Conservation (phyloP, 2,888 invertebrate species). For the Drosophila paranaensis region DNA sequence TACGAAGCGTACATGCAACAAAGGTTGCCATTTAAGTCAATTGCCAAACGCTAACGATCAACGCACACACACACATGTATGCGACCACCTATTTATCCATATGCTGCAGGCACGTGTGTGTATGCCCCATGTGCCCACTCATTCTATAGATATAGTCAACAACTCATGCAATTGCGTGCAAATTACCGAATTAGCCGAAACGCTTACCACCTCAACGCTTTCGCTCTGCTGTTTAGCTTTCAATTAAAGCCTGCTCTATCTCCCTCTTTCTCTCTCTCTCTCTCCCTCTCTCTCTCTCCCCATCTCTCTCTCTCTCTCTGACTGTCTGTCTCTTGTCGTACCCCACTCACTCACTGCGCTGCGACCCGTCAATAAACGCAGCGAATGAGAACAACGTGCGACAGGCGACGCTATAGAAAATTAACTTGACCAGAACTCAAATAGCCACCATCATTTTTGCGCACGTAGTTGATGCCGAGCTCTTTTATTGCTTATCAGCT, state of each 20-base stretch:
- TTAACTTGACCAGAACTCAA: constrained; percentile 68
- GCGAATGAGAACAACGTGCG: constrained; percentile 74
- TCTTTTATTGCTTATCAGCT: constrained; percentile 44
- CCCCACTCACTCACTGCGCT: not conserved
- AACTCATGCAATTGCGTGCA: constrained; percentile 81
- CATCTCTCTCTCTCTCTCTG: not conserved
- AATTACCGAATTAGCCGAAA: constrained; percentile 73
- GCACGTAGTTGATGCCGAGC: constrained; percentile 62
- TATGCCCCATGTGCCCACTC: constrained; percentile 56
- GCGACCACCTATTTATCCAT: constrained; percentile 25
- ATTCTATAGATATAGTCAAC: constrained; percentile 75
- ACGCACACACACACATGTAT: constrained; percentile 18
- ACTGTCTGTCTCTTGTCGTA: not conserved
- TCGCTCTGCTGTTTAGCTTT: constrained; percentile 69
- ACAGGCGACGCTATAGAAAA: constrained; percentile 69
- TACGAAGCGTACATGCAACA: constrained; percentile 63
- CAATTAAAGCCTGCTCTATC: constrained; percentile 64
- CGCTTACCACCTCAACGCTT: constrained; percentile 75
- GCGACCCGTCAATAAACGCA: constrained; percentile 63
- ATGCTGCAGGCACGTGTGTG: constrained; percentile 1
- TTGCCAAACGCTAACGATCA: constrained; percentile 73
- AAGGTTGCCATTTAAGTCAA: constrained; percentile 76
- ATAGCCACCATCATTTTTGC: constrained; percentile 51
- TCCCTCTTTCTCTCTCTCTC: not conserved
- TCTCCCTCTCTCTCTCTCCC: constrained; percentile 8